A percentile compares a stretch with the other conserved stretches of the same genome.
These are phyloP conservation scores for Colletes latitarsis DNA, from an alignment of 1,140 invertebrate genomes.

Conservation along the genomic window DNA sequence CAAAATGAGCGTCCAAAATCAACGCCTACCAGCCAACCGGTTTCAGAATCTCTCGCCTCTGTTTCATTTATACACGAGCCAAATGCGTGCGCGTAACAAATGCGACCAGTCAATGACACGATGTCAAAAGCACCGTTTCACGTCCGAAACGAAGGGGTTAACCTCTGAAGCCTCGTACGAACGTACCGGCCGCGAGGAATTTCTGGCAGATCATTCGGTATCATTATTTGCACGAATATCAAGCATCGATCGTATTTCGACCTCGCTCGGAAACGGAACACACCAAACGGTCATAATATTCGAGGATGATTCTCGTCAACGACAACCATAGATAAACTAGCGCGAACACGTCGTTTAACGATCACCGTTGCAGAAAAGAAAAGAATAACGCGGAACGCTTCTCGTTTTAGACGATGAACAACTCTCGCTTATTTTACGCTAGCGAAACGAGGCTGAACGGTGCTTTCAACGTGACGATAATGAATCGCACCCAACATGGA, in stretches of 20 bases:
- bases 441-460: slow-evolving; percentile 18
- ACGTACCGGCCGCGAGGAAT: slow-evolving; percentile 47
- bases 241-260: not conserved
- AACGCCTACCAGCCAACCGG: not conserved
- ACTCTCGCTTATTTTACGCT: slow-evolving; percentile 8
- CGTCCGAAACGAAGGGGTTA: slow-evolving; percentile 59
- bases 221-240: slow-evolving; percentile 36
- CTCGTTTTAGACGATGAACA: not conserved
- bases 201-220: slow-evolving; percentile 42
- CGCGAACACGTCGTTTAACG: not conserved
- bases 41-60: slow-evolving; percentile 12
- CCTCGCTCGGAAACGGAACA: slow-evolving; percentile 5
- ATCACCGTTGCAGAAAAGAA: not conserved
- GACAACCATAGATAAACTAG: not conserved
- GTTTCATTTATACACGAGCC: slow-evolving; percentile 17
- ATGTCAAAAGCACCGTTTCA: slow-evolving; percentile 59
- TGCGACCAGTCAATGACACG: slow-evolving; percentile 55
- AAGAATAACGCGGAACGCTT: not conserved
- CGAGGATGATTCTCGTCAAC: slow-evolving; percentile 16
- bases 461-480: slow-evolving; percentile 24
- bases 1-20: slow-evolving; percentile 35
- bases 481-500: slow-evolving; percentile 35
- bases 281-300: not conserved
- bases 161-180: slow-evolving; percentile 48
- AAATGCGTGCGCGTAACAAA: slow-evolving; percentile 58